These are phyloP conservation scores for Morinoia aosen DNA, from an alignment of 2,888 invertebrate species.

Conservation along the genomic window DNA sequence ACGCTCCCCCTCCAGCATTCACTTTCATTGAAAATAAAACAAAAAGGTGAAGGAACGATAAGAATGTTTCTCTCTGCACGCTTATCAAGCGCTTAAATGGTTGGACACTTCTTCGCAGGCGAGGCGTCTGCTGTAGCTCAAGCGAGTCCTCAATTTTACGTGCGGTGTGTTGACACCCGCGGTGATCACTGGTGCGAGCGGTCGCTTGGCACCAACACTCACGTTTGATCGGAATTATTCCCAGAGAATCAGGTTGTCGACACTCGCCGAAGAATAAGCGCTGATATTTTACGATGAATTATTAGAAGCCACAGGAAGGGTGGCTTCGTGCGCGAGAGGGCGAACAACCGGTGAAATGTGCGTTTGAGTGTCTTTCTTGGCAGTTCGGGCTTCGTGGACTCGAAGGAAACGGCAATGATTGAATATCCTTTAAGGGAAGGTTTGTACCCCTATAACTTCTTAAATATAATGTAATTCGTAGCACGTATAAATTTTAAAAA, in stretches of 20 bases:
- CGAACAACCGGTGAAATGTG: not conserved
- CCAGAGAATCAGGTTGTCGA: not conserved
- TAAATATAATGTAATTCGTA: too few species aligned
- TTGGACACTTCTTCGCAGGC: conserved; percentile 13
- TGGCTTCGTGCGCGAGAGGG: not conserved
- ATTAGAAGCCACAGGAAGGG: not conserved
- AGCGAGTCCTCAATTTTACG: not conserved
- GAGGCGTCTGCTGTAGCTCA: conserved; percentile 4
- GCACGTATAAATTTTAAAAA: too few species aligned
- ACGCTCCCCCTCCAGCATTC: conserved; percentile 6
- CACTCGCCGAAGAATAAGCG: not conserved
- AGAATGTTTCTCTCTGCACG: not conserved
- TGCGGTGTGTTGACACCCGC: not conserved
- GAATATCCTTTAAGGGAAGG: too few species aligned
- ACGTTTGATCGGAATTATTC: not conserved
- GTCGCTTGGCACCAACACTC: not conserved
- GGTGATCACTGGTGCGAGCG: not conserved
- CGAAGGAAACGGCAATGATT: not conserved
- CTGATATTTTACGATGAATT: not conserved
- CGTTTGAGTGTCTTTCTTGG: not conserved
- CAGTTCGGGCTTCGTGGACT: not conserved
- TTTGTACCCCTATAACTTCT: too few species aligned
- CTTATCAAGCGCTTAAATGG: conserved; percentile 30
- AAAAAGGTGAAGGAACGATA: conserved; percentile 7
- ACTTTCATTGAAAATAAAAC: conserved; percentile 8